These are phyloP conservation scores for Heliconius sara DNA, from an alignment of 2,888 invertebrate species.

Conservation along the genomic window DNA sequence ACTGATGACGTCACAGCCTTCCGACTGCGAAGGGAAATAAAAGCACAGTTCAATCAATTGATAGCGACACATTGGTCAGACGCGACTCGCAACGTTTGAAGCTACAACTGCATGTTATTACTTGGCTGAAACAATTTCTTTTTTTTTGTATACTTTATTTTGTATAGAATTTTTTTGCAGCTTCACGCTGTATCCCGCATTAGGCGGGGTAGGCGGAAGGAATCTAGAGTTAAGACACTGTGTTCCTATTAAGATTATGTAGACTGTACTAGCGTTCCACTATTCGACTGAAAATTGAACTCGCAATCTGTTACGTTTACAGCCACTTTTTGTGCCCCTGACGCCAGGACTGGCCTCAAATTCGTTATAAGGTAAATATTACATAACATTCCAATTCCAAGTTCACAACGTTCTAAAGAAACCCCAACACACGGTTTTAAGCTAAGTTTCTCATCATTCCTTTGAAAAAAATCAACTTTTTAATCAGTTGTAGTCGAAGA, in stretches of 20 bases:
- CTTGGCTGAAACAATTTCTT: not conserved
- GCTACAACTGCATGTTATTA: not conserved
- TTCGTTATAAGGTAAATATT: not conserved
- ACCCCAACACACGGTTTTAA: not conserved
- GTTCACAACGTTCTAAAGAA: not conserved
- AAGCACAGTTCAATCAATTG: slow-evolving; percentile 75
- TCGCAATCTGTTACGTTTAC: too few relatives aligned
- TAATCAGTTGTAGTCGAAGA: not conserved
- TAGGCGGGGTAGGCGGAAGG: too few relatives aligned
- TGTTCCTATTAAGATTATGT: too few relatives aligned
- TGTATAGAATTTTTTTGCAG: too few relatives aligned
- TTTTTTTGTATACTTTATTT: not conserved
- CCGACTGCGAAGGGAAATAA: slow-evolving; percentile 72
- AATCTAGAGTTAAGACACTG: too few relatives aligned
- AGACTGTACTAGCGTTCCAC: too few relatives aligned
- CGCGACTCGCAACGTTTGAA: slow-evolving; percentile 26
- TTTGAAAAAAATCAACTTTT: not conserved
- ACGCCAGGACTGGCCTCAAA: too few relatives aligned
- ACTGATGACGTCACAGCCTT: slow-evolving; percentile 78
- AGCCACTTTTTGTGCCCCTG: too few relatives aligned
- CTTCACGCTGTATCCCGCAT: too few relatives aligned
- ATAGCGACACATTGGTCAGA: slow-evolving; percentile 51
- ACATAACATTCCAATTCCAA: not conserved
- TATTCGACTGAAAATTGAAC: too few relatives aligned
- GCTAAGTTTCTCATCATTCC: too few relatives aligned